Percentiles rank a stretch among this genome's conserved stretches.
Evolutionary conservation across 2,888 invertebrate species (phyloP).

Genomic region (Aelia acuminata): DNA sequence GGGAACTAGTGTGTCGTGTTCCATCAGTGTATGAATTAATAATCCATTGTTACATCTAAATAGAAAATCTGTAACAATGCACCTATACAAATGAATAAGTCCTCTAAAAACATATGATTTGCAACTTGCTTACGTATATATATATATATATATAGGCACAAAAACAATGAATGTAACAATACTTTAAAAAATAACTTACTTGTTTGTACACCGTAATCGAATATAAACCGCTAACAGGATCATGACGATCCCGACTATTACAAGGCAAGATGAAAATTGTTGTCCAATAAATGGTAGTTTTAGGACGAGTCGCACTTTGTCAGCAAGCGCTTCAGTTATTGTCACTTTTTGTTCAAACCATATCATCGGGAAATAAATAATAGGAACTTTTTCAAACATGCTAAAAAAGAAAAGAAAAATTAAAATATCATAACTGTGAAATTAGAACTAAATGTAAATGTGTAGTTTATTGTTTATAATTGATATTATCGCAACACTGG

Average conservation of each 20-base stretch:
- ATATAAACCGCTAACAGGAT: slow-evolving; percentile 37
- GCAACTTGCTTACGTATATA: too few relatives aligned
- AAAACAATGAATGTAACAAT: not conserved
- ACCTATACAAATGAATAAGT: too few relatives aligned
- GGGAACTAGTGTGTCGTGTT: too few relatives aligned
- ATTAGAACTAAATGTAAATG: too few relatives aligned
- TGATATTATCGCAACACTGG: too few relatives aligned
- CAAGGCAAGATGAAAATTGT: not conserved
- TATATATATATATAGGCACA: too few relatives aligned
- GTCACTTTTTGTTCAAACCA: slow-evolving; percentile 68
- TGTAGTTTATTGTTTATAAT: too few relatives aligned
- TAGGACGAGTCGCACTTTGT: slow-evolving; percentile 64
- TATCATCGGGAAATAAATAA: slow-evolving; percentile 67
- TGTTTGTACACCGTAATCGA: not conserved
- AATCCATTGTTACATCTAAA: too few relatives aligned
- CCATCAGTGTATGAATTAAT: too few relatives aligned
- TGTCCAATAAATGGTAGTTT: slow-evolving; percentile 62
- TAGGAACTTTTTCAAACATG: slow-evolving; percentile 66
- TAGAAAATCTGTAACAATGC: too few relatives aligned
- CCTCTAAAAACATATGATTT: too few relatives aligned
- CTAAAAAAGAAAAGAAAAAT: slow-evolving; percentile 63
- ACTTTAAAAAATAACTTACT: not conserved
- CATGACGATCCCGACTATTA: slow-evolving; percentile 7
- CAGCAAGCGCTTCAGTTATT: slow-evolving; percentile 66
- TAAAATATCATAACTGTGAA: not conserved